Base-by-base conservation (phyloP, 1,140 invertebrate genomes). In the Cataglyphis hispanica region DNA sequence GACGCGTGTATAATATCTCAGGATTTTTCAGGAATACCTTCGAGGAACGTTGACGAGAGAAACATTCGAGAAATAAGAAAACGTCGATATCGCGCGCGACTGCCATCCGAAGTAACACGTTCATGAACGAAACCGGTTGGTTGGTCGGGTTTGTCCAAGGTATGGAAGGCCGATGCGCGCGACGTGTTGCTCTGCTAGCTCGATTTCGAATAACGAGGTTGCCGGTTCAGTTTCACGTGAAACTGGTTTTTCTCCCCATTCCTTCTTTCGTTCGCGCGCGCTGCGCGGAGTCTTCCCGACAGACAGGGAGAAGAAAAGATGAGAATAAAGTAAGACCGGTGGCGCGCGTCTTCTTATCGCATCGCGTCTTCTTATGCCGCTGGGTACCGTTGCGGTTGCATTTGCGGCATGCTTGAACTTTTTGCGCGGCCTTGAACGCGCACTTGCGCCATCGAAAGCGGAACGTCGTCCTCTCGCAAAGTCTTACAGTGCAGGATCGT, bases 321-420 rank as follows among this genome's bases (percentile, higher is more conserved):
- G 75, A 56, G 53, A 74, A 86, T 74, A 72, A 78, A 72, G 84
- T 86, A 85, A 74, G 43, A 81, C 56, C 40, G 84, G 77, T 58
- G 87, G 88, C 86, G 85, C 78, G 77, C 31, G 31, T 31, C 31
- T 31, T 31, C 2, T 31, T 31, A 31, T 31, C 31, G 31, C 31
- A 31, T 31, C 31, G 31, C n/a, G n/a, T 85, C 85, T 87, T 84
- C 75, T 87, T 87, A 87, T 76, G 80, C 81, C 85, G 89, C 67
- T 69, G 84, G 89, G 87, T 92, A 90, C 91, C 90, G 91, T 91
- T 92, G 91, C 58, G 86, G 87, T 89, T 85, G 90, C 89, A 86
- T 91, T 91, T 88, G 84, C 89, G 84, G 87, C 88, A 84, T 81
- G 83, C 85, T 63, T 81, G 64, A 66, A 56, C 84, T 91, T 91